Conservation (phyloP, 2,797 vertebrate species). For the Hippoglossus hippoglossus region DNA sequence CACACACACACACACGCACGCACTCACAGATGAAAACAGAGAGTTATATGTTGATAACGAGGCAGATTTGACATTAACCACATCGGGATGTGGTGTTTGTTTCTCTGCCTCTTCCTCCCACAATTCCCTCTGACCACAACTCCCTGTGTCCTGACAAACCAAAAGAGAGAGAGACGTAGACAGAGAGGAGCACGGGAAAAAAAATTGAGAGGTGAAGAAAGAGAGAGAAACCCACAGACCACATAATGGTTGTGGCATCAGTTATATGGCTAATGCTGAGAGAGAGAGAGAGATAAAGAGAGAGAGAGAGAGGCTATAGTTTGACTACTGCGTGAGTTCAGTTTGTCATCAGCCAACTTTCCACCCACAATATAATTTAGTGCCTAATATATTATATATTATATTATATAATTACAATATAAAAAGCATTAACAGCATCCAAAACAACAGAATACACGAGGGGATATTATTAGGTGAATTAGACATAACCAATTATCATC, state of each 20-base stretch:
- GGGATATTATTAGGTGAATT: too few relatives aligned
- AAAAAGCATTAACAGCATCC: background rate
- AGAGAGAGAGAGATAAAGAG: constrained; percentile 4
- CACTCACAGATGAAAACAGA: constrained; percentile 15
- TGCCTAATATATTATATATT: background rate
- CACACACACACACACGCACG: background rate
- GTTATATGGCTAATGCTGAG: constrained; percentile 54
- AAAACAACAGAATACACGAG: background rate
- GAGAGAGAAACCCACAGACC: constrained; percentile 74
- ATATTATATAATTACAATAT: too few relatives aligned
- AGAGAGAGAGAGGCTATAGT: constrained; percentile 9
- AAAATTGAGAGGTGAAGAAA: constrained; percentile 61
- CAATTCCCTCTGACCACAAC: constrained; percentile 70
- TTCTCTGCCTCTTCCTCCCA: constrained; percentile 59
- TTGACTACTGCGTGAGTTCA: background rate
- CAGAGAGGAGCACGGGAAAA: constrained; percentile 13
- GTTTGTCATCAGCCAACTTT: background rate
- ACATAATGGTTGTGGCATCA: constrained; percentile 70
- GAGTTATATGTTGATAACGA: constrained; percentile 61
- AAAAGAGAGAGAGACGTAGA: constrained; percentile 20
- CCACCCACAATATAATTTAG: background rate
- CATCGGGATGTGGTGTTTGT: constrained; percentile 64
- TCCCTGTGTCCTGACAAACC: constrained; percentile 67
- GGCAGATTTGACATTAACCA: constrained; percentile 60
- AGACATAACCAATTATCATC: too few relatives aligned